Evolutionary conservation across 2,888 invertebrate genomes (phyloP), one percentile per base, ranked within the genome.

Genomic region (Eilema griseolum): DNA sequence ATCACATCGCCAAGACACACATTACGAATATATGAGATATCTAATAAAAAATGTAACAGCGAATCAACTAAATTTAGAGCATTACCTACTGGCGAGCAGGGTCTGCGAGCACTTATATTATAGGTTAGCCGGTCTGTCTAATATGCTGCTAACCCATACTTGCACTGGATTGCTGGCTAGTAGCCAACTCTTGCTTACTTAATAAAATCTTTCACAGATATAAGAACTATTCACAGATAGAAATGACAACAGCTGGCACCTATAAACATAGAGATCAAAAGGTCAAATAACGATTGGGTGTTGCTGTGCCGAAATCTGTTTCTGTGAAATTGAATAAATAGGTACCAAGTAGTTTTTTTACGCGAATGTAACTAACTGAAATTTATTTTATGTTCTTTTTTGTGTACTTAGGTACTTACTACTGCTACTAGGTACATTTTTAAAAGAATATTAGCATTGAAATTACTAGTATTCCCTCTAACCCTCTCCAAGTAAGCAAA

Each of bases 171-270:
- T 26, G 16, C 61, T 61, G 61, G 61, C 61, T 16, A 31, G 28
- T 28, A 7, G 61, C 61, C 61, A 61, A 28, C n/a, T 28, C 20
- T 31, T 24, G 63, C 63, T 63, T 46, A 63, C 16, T 63, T 24
- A 46, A 63, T 46, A 26, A 16, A 46, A 63, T 63, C 23, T 63
- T 28, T 31, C 31, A 8, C 26, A 10, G n/a, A n/a, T 52, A 52
- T 46, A 46, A 46, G 46, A 20, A 52, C 52, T 52, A 5, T 59
- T 52, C 52, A 52, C 52, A 52, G 52, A 52, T 7, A 52, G n/a
- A 52, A 52, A 52, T n/a, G 52, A n/a, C 52, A 52, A 52, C 52
- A 52, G 52, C 52, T 52, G 52, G 52, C 52, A 52, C 4, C 52
- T 52, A 52, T 52, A n/a, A n/a, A 52, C n/a, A 52, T 52, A 10